Evolutionary conservation across 2,797 vertebrate genomes (phyloP), one percentile per base, ranked within the genome.

Genomic region (Eupleurogrammus muticus): DNA sequence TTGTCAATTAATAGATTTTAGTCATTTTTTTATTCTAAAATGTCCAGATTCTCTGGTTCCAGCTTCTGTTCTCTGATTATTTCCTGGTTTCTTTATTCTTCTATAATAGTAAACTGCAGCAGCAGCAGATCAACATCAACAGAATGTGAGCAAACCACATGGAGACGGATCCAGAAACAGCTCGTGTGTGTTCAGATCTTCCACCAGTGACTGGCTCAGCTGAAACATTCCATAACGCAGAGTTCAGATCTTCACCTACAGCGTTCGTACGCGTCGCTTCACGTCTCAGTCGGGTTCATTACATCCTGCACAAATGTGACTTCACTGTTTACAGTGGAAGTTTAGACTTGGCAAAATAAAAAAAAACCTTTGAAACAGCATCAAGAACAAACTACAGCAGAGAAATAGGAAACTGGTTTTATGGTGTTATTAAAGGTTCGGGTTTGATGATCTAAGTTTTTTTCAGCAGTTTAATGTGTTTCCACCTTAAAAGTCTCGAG

Each of bases 271-370:
- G 72, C 38, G 70, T 76, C 52, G 42, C 56, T 35, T 71, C 51
- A 66, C 61, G 55, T 57, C 64, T 60, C 34, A 6, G 0, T 14
- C 38, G 51, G 16, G 19, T 76, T 36, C 53, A 34, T 65, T 74
- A 48, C 71, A 57, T 69, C 58, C 62, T 72, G 53, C n/a, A 68
- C 32, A 73, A 61, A 71, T 71, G 66, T 53, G 52, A 68, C 54
- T 56, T 46, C 0, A 2, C 2, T 60, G 70, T 80, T 79, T 70
- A 71, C 58, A 60, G 66, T 5, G 6, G 51, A 65, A 38, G 60
- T 50, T 57, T 69, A 44, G 32, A 48, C 66, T 63, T 80, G 62
- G 75, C 67, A 66, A 23, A 36, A 38, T 8, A 36, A 19, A 28
- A 19, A 28, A 34, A 61, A 34, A 20, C 11, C 53, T 70, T 70